These are phyloP conservation scores for Osmoderma eremita DNA, from an alignment of 2,888 invertebrate genomes.

Conservation along the genomic window DNA sequence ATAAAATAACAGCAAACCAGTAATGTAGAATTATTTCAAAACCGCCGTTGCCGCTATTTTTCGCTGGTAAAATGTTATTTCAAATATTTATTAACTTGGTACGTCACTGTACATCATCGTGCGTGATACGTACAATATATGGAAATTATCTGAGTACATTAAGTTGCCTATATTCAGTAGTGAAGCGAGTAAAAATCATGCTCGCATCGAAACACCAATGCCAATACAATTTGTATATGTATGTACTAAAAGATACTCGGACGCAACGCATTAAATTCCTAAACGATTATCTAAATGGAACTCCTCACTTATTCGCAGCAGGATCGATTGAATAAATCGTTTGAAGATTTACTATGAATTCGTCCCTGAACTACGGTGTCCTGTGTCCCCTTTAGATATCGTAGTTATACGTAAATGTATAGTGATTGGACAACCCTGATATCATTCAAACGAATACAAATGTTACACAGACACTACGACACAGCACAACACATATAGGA, in stretches of 20 bases:
- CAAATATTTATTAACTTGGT: no score
- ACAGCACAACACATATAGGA: background rate
- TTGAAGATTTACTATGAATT: constrained; percentile 30
- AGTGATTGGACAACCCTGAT: background rate
- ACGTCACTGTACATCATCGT: no score
- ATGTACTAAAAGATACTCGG: no score
- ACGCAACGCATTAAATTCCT: constrained; percentile 14
- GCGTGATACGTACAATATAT: no score
- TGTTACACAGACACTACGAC: background rate
- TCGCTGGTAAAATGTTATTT: no score
- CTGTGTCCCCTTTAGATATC: background rate
- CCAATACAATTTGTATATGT: no score
- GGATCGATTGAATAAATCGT: constrained; percentile 33
- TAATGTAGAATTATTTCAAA: no score
- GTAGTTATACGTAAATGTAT: constrained; percentile 14
- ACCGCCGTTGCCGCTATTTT: no score
- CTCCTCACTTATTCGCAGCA: constrained; percentile 15
- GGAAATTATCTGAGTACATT: no score
- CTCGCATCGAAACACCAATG: background rate
- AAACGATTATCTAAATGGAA: constrained; percentile 30
- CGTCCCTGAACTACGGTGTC: background rate
- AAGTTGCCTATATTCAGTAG: no score
- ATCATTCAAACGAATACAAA: constrained; percentile 27
- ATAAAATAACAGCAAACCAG: no score
- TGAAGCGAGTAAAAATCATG: constrained; percentile 9